These are phyloP conservation scores for Dryobates pubescens DNA, from an alignment of 2,797 vertebrate genomes.

Conservation along the genomic window DNA sequence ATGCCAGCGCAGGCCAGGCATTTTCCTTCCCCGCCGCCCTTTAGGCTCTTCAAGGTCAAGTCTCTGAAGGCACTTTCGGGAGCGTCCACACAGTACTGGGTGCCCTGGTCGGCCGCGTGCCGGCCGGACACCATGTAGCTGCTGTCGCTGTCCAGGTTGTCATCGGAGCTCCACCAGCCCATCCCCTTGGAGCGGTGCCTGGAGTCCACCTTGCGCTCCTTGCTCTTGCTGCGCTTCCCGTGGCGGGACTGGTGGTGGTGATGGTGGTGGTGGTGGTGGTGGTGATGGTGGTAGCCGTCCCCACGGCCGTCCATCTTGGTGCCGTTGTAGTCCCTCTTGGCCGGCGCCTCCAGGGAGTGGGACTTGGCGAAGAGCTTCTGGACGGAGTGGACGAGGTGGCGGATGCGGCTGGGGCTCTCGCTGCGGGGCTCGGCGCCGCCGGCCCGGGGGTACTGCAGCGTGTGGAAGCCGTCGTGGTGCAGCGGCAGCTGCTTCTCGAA, in stretches of 20 bases:
- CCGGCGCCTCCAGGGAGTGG: slow-evolving; percentile 94
- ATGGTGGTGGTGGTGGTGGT: slow-evolving; percentile 86
- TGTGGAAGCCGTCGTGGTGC: slow-evolving; percentile 98
- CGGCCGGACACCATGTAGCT: slow-evolving; percentile 89
- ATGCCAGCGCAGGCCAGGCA: slow-evolving; percentile 95
- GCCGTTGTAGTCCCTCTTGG: slow-evolving; percentile 94
- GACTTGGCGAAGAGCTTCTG: slow-evolving; percentile 99
- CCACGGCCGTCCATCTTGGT: slow-evolving; percentile 88
- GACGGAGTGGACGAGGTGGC: slow-evolving; percentile 97
- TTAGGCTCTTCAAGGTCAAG: slow-evolving; percentile 92
- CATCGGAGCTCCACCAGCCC: slow-evolving; percentile 99
- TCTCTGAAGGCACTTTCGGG: slow-evolving; percentile 96
- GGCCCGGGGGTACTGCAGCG: slow-evolving; percentile 94
- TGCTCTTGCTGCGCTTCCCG: slow-evolving; percentile 84
- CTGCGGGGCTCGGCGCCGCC: slow-evolving; percentile 88
- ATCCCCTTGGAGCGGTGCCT: slow-evolving; percentile 86
- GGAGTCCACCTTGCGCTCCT: slow-evolving; percentile 83
- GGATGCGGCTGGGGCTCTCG: slow-evolving; percentile 97
- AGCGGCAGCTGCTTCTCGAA: slow-evolving; percentile 97
- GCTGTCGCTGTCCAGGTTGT: slow-evolving; percentile 98
- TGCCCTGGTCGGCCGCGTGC: slow-evolving; percentile 76
- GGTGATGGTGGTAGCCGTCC: slow-evolving; percentile 85
- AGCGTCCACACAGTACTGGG: slow-evolving; percentile 87
- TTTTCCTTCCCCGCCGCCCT: slow-evolving; percentile 88
- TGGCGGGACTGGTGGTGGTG: slow-evolving; percentile 85